A percentile compares a stretch with the other conserved stretches of the same genome.
Conservation (phyloP, 2,888 invertebrate species). For the Spisula solida region DNA sequence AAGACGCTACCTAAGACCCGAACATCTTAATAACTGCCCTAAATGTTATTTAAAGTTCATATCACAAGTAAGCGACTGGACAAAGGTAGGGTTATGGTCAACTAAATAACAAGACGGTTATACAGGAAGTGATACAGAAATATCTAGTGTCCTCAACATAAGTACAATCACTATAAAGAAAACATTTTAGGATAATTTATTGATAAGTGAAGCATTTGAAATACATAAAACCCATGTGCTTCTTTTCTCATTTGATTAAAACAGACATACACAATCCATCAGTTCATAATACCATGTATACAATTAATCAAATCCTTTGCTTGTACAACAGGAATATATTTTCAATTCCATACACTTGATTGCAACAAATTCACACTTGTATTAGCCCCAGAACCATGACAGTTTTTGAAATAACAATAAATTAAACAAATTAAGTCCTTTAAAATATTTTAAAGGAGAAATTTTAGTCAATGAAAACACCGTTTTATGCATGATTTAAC, state of each 20-base stretch:
- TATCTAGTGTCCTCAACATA: neutral
- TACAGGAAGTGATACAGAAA: neutral
- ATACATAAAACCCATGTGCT: neutral
- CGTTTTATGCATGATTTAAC: neutral
- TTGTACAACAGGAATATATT: neutral
- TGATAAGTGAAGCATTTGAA: neutral
- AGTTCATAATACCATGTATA: neutral
- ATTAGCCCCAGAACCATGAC: too few species aligned
- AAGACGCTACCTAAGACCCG: neutral
- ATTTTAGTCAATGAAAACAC: neutral
- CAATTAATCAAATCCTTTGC: neutral
- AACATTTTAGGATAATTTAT: slow-evolving; percentile 6
- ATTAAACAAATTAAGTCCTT: neutral
- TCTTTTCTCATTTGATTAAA: too few species aligned
- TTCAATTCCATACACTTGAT: neutral
- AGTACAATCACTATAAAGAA: neutral
- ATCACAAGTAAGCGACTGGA: neutral
- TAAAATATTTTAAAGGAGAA: neutral
- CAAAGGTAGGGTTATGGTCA: neutral
- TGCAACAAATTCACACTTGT: neutral
- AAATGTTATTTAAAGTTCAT: neutral
- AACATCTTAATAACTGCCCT: neutral
- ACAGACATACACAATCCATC: neutral
- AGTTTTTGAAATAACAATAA: neutral
- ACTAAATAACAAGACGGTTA: neutral